Conservation (phyloP, 2,888 invertebrate genomes). For the Stenoptilia bipunctidactyla region DNA sequence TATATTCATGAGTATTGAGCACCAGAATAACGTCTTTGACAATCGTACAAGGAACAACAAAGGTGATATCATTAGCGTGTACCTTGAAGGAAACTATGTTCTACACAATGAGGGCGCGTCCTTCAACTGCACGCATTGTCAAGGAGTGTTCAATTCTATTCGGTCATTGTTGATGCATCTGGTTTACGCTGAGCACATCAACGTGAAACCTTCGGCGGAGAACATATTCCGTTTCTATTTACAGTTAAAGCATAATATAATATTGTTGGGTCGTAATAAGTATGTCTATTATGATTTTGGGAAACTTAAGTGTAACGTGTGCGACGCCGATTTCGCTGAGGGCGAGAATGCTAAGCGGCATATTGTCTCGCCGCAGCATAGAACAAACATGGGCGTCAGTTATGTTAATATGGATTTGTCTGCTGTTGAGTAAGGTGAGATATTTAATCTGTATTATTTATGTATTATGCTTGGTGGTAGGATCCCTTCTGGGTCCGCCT, state of each 20-base stretch:
- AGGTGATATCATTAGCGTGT: conserved; percentile 54
- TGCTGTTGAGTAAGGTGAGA: conserved; percentile 48
- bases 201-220: conserved; percentile 36
- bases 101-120: conserved; percentile 46
- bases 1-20: conserved; percentile 35
- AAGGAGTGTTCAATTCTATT: conserved; percentile 45
- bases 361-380: conserved; percentile 47
- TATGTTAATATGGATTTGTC: conserved; percentile 44
- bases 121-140: conserved; percentile 41
- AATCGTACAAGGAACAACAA: conserved; percentile 28
- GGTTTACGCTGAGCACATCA: conserved; percentile 50
- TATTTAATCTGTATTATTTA: too few species aligned
- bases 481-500: too few species aligned
- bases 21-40: conserved; percentile 38
- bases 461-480: too few species aligned
- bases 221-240: conserved; percentile 57
- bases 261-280: conserved; percentile 51
- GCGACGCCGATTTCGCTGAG: conserved; percentile 42
- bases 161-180: conserved; percentile 45
- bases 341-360: conserved; percentile 56
- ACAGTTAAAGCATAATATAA: conserved; percentile 56
- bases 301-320: conserved; percentile 50
- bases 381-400: conserved; percentile 61
- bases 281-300: conserved; percentile 55
- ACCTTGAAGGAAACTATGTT: conserved; percentile 51